These are phyloP conservation scores for Apotomis capreana DNA, from an alignment of 2,888 invertebrate species.

Conservation along the genomic window DNA sequence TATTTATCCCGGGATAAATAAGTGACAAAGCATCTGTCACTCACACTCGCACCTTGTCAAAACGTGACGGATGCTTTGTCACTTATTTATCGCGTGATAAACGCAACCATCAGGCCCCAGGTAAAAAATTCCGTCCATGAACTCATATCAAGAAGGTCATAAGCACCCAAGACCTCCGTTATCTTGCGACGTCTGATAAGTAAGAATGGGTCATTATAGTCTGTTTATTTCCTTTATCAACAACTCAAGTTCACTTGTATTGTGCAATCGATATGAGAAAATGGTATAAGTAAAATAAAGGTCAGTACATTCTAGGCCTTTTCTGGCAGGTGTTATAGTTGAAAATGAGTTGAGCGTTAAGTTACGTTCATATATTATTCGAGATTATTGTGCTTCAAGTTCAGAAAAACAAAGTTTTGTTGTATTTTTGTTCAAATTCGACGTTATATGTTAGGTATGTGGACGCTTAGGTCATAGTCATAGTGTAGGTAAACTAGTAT, in stretches of 20 bases:
- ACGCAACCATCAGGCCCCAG: too few species aligned
- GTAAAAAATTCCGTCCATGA: slow-evolving; percentile 5
- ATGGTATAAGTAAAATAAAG: background rate
- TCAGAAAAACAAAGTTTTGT: background rate
- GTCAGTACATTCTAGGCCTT: background rate
- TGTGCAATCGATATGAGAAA: slow-evolving; percentile 11
- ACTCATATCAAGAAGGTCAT: background rate
- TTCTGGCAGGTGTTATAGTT: background rate
- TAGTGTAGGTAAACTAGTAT: background rate
- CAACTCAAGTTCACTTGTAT: slow-evolving; percentile 14
- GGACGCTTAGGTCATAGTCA: background rate
- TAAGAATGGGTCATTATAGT: slow-evolving; percentile 15
- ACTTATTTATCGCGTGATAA: too few species aligned
- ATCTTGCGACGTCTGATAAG: background rate
- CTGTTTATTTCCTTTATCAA: slow-evolving; percentile 17
- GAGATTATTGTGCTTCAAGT: background rate
- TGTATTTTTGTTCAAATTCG: background rate
- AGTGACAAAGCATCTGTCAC: too few species aligned
- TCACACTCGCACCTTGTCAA: too few species aligned
- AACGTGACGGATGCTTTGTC: too few species aligned
- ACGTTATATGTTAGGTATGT: background rate
- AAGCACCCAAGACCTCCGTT: background rate
- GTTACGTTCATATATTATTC: too few species aligned
- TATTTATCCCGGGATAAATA: too few species aligned
- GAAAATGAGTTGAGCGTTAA: background rate